These are phyloP conservation scores for Planococcus citri DNA, from an alignment of 1,140 invertebrate genomes.

Conservation along the genomic window DNA sequence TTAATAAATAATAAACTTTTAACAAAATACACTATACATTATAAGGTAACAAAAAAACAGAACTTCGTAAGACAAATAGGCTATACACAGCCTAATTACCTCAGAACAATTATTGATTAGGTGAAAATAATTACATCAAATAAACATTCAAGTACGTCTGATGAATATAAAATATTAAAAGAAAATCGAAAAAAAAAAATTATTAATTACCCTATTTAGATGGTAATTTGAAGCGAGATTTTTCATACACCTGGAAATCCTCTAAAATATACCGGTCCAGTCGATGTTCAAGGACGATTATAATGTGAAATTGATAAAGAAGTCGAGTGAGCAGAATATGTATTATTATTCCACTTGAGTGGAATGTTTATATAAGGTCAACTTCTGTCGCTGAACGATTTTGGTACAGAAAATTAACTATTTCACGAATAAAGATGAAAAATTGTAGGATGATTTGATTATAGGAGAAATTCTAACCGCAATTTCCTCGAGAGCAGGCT, in stretches of 20 bases:
- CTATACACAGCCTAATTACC: too few relatives aligned
- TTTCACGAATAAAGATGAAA: neutral
- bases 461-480: conserved; percentile 24
- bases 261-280: neutral
- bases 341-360: neutral
- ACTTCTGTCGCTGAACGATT: neutral
- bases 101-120: too few relatives aligned
- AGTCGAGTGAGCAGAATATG: neutral
- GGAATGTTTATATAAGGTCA: neutral
- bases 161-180: too few relatives aligned
- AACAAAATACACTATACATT: too few relatives aligned
- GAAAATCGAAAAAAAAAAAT: too few relatives aligned
- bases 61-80: too few relatives aligned
- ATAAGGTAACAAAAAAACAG: too few relatives aligned
- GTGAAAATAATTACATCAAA: too few relatives aligned
- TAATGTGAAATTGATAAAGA: too few relatives aligned
- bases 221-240: neutral
- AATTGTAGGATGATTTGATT: neutral
- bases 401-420: neutral
- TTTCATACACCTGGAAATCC: neutral
- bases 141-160: too few relatives aligned
- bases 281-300: neutral
- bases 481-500: conserved; percentile 27
- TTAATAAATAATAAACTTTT: too few relatives aligned
- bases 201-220: too few relatives aligned